These are phyloP conservation scores for Thaumetopoea pityocampa DNA, from an alignment of 1,140 invertebrate species.

Conservation along the genomic window DNA sequence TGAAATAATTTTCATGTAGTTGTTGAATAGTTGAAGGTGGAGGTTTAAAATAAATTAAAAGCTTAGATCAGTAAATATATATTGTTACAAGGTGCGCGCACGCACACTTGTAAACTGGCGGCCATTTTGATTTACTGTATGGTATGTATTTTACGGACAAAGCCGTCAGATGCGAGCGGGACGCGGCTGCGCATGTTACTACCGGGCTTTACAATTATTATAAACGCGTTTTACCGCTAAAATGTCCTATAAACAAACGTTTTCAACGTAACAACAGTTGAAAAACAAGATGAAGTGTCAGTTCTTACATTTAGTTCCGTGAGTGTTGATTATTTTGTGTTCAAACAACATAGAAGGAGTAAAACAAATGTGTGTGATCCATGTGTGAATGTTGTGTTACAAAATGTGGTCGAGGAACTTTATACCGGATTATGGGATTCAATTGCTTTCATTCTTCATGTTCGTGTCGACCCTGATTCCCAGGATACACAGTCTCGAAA, in stretches of 20 bases:
- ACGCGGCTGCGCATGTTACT: conserved; percentile 71
- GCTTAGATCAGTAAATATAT: conserved; percentile 26
- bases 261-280: conserved; percentile 63
- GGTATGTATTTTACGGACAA: conserved; percentile 71
- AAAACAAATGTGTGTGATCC: conserved; percentile 74
- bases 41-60: conserved; percentile 4
- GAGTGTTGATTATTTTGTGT: conserved; percentile 64
- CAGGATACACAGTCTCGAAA: conserved; percentile 59
- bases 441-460: conserved; percentile 50
- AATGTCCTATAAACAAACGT: conserved; percentile 57
- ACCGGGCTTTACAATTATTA: conserved; percentile 55
- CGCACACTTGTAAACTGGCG: conserved; percentile 52
- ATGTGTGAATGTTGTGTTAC: conserved; percentile 73
- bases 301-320: conserved; percentile 73
- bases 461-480: conserved; percentile 48
- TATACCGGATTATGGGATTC: conserved; percentile 74
- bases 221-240: conserved; percentile 71
- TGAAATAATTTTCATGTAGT: conserved; percentile 37
- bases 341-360: conserved; percentile 64
- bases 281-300: conserved; percentile 74
- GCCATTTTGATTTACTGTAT: conserved; percentile 74
- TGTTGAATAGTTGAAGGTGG: conserved; percentile 24
- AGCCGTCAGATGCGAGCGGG: conserved; percentile 73
- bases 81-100: conserved; percentile 45
- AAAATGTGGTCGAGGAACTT: conserved; percentile 75